phyloP scores from a whole-genome alignment of 1,140 invertebrate genomes.

The Charaxes varanes region DNA sequence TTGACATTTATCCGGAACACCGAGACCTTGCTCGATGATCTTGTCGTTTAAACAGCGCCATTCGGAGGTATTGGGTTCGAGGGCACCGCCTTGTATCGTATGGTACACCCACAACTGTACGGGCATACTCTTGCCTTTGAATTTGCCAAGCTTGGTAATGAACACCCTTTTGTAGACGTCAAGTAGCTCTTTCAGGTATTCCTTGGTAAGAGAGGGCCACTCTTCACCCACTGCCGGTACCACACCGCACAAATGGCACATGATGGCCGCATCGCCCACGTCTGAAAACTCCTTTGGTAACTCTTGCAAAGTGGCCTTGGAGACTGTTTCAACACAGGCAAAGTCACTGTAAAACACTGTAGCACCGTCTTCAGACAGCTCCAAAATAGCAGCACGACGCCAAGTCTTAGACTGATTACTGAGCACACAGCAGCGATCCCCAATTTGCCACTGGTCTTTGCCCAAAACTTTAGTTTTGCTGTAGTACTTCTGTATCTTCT shows the following conservation, averaged over 20 bases:
- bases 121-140: slow-evolving; percentile 67
- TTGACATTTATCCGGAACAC: slow-evolving; percentile 67
- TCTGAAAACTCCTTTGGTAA: slow-evolving; percentile 55
- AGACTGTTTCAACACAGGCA: slow-evolving; percentile 64
- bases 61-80: slow-evolving; percentile 67
- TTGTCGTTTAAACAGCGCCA: slow-evolving; percentile 73
- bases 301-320: slow-evolving; percentile 46
- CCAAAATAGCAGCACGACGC: slow-evolving; percentile 69
- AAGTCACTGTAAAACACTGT: slow-evolving; percentile 74
- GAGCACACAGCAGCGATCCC: slow-evolving; percentile 66
- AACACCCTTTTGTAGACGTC: slow-evolving; percentile 57
- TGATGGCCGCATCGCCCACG: slow-evolving; percentile 65
- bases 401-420: slow-evolving; percentile 66
- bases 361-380: slow-evolving; percentile 43
- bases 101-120: slow-evolving; percentile 75
- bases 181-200: slow-evolving; percentile 72
- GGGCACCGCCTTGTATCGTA: slow-evolving; percentile 51
- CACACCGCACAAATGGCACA: slow-evolving; percentile 75
- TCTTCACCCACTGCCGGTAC: slow-evolving; percentile 67
- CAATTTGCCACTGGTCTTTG: slow-evolving; percentile 52
- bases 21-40: slow-evolving; percentile 74
- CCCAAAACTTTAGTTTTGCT: slow-evolving; percentile 25
- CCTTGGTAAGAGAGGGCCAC: slow-evolving; percentile 73
- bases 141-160: slow-evolving; percentile 59
- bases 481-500: slow-evolving; percentile 72